phyloP scores from a whole-genome alignment of 2,888 invertebrate genomes.

The Cantharis rufa region DNA sequence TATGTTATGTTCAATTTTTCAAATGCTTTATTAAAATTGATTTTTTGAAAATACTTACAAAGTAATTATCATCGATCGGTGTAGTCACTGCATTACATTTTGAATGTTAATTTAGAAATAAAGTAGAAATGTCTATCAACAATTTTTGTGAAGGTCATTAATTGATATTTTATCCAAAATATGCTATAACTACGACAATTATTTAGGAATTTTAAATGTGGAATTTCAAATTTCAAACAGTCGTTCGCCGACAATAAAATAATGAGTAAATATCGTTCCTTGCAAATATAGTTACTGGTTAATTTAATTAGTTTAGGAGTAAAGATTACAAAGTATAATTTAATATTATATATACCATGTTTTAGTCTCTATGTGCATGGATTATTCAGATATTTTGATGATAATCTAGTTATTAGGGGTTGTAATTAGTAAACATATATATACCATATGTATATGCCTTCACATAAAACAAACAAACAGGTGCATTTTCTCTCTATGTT shows the following conservation, averaged over 20 bases:
- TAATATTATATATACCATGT: conserved; percentile 20
- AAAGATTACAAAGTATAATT: conserved; percentile 20
- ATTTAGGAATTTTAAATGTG: background rate
- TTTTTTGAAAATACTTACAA: background rate
- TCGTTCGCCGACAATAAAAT: background rate
- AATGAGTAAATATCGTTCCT: background rate
- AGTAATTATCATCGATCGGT: background rate
- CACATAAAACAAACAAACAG: background rate
- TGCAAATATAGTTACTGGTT: background rate
- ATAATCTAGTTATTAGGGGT: conserved; percentile 22
- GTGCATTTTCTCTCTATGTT: background rate
- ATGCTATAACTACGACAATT: no score
- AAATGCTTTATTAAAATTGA: background rate
- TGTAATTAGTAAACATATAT: conserved; percentile 14
- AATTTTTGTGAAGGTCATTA: background rate
- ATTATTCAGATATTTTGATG: conserved; percentile 20
- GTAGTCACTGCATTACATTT: background rate
- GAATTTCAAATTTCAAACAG: background rate
- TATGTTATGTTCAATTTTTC: background rate
- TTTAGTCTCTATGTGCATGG: conserved; percentile 15
- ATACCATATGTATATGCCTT: conserved; percentile 3
- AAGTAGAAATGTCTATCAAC: background rate
- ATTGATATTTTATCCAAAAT: no score
- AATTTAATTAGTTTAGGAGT: background rate
- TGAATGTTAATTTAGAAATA: background rate